A percentile compares a stretch with the other conserved stretches of the same genome.
Conservation (phyloP, 2,888 invertebrate species). For the Eueremaeus valkanovi region DNA sequence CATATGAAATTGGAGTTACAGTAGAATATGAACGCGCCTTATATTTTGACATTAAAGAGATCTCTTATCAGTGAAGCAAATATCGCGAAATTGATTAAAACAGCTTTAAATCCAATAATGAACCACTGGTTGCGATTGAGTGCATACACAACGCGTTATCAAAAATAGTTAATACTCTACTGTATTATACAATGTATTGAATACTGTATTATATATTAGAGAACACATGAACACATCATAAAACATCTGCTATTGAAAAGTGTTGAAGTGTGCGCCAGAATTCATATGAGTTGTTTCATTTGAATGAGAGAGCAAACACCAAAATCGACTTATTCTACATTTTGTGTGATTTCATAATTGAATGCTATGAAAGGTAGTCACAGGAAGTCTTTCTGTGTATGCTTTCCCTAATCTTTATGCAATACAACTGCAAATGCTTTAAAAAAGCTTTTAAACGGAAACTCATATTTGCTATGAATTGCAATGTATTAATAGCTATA, state of each 20-base stretch:
- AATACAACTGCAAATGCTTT: neutral
- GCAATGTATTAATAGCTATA: too few species aligned
- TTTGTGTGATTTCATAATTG: neutral
- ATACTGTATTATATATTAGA: too few species aligned
- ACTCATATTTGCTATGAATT: too few species aligned
- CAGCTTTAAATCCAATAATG: constrained; percentile 17
- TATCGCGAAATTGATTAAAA: neutral
- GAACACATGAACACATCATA: constrained; percentile 25
- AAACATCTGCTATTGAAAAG: constrained; percentile 33
- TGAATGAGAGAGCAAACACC: neutral
- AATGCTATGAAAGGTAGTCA: constrained; percentile 1
- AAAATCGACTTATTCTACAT: constrained; percentile 2
- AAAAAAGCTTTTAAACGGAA: neutral
- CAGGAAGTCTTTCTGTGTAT: constrained; percentile 25
- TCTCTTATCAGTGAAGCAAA: constrained; percentile 5
- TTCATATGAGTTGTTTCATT: neutral
- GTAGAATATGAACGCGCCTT: too few species aligned
- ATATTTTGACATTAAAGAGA: neutral
- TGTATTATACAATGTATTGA: too few species aligned
- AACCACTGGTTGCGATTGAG: neutral
- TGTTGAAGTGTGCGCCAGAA: constrained; percentile 8
- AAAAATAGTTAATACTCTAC: neutral
- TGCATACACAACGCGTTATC: neutral
- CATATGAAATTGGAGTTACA: too few species aligned
- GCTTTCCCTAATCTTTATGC: constrained; percentile 10